Base-by-base conservation (phyloP, 2,113 vertebrate genomes). In the Ptilonorhynchus violaceus region DNA sequence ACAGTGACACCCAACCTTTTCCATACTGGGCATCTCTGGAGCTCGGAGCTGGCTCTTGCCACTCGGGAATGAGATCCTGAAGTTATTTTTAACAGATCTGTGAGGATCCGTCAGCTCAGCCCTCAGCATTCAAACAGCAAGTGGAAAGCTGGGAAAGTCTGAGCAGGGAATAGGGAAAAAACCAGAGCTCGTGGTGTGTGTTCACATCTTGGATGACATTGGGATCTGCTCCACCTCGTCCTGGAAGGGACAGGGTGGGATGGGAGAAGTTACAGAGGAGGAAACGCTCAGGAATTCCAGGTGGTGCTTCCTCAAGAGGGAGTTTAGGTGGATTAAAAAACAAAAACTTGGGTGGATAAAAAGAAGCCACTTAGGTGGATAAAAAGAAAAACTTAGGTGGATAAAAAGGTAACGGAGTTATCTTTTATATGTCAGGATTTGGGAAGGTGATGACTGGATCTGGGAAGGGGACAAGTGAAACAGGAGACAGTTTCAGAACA, bases 81-180 rank as follows among this genome's bases (percentile, higher is more conserved):
- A 69, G 72, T 62, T 89, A 69, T 82, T 91, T 76, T 66, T 73
- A 66, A 39, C 25, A 28, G 76, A 69, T 80, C 76, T 15, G 0
- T 67, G 56, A 63, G 87, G 77, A 89, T 74, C 37, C 37, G 76
- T 67, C 14, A 12, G 73, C 55, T 58, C 76, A 85, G 64, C 66
- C 39, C 81, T 78, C 74, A 79, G 78, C 35, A 94, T 63, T 62
- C 88, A 91, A 96, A 91, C 67, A 94, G 72, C 46, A 81, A 70
- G 50, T 37, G 37, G 31, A 62, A 66, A 84, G 46, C 39, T 66
- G 35, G 46, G 35, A 35, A 93, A 70, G n/a, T 72, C 17, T 88
- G 50, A 81, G 89, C 70, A 87, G 49, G 33, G 18, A 95, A 59
- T 2, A 62, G n/a, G 69, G 50, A 4, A 62, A 55, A 88, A 88